Evolutionary conservation across 2,888 invertebrate species (phyloP).

Genomic region (Myopa testacea): DNA sequence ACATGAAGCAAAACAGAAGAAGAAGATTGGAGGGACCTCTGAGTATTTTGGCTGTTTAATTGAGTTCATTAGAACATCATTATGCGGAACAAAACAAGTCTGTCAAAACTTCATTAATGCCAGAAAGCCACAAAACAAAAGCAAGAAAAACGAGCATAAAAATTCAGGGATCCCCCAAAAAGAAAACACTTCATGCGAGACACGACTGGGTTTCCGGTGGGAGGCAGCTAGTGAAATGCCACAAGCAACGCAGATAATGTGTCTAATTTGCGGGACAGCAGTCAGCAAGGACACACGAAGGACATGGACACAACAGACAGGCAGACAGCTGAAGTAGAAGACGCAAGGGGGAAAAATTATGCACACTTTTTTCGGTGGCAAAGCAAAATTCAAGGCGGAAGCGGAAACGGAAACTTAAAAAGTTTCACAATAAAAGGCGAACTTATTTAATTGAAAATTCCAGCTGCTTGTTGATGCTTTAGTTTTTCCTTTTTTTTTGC

Average conservation of each 20-base stretch:
- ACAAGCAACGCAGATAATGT: slow-evolving; percentile 22
- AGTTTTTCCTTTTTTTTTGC: background rate
- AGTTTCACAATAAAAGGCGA: slow-evolving; percentile 13
- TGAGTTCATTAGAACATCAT: slow-evolving; percentile 19
- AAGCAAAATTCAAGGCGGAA: background rate
- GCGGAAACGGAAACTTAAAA: slow-evolving; percentile 25
- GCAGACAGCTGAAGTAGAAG: no score
- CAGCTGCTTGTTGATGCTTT: slow-evolving; percentile 11
- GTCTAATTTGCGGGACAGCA: slow-evolving; percentile 23
- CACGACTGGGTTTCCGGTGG: background rate
- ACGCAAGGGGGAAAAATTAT: background rate
- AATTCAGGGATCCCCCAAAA: no score
- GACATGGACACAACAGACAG: background rate
- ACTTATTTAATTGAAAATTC: slow-evolving; percentile 37
- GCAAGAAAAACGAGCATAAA: no score
- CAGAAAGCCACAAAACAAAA: no score
- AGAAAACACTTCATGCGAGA: no score
- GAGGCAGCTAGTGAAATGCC: slow-evolving; percentile 30
- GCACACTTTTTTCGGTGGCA: background rate
- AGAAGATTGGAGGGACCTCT: no score
- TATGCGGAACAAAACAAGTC: no score
- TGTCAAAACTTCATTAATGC: no score
- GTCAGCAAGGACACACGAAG: background rate
- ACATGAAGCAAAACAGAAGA: no score
- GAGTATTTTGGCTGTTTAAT: slow-evolving; percentile 15